Evolutionary conservation across 1,140 invertebrate species (phyloP), one percentile per base, ranked within the genome.

Genomic region (Papilio dardanus): DNA sequence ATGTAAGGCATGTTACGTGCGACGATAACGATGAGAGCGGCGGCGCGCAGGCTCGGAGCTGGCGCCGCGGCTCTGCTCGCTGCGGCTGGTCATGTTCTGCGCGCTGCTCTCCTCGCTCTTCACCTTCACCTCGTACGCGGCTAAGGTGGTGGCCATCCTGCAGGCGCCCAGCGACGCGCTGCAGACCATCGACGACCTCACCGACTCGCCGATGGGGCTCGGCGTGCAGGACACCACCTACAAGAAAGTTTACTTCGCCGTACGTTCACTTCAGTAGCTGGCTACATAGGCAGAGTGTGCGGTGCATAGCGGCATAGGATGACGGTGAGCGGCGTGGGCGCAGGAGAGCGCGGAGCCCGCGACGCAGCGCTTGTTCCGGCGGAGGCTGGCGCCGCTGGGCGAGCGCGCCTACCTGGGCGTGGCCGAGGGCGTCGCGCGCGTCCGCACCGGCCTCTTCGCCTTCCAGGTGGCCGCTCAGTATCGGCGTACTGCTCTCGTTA

Each of bases 121-220:
- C 81, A 78, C 94, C 1, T 95, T 94, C 76, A 95, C 95, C 3
- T 94, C 95, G 2, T 95, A 95, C 84, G 95, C 95, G 3, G 95
- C 95, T 0, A 95, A 94, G 83, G 95, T 95, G 74, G 95, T 95
- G 46, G 94, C 94, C 2, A 89, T 95, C 67, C 85, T 95, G 68
- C 95, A 95, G 81, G 94, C 94, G 65, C 94, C 95, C 1, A 95
- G 94, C 76, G 85, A 93, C 76, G 92, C 94, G 7, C 90, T 95
- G 33, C 88, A 83, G 19, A 94, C 94, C 24, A 84, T 95, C 62
- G 88, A 83, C 10, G 94, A 95, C 84, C 88, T 95, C 4, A 86
- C 93, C 0, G 85, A 93, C 66, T 95, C 94, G 0, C 93, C 94
- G 0, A 88, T 95, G 77, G 87, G 88, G 31, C 84, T 95, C 28